Evolutionary conservation across 2,888 invertebrate genomes (phyloP), one percentile per base, ranked within the genome.

Genomic region (Lepidochrysops patricia): DNA sequence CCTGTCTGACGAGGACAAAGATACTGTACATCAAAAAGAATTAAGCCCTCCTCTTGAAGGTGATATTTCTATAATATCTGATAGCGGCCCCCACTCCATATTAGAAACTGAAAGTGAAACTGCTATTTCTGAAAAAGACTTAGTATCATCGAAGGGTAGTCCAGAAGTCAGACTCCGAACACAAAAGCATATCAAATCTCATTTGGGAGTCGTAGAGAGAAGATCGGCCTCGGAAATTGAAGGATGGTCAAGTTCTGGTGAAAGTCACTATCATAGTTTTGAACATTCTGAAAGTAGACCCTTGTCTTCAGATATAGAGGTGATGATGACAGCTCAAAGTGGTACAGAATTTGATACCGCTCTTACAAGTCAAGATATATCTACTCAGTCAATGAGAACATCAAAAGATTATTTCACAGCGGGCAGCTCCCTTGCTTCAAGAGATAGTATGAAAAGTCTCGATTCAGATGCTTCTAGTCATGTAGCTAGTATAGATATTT

Each of bases 381-480:
- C 95, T 4, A 91, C 92, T 1, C 91, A 91, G 57, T 94, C 94
- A 0, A 84, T 93, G 58, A 89, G 94, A 62, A 95, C 95, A 15
- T 96, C 96, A 0, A 94, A 94, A 66, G 97, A 97, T 70, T 97
- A 96, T 75, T 93, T 93, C 37, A 97, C 96, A 57, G 97, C 97
- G 0, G 93, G 93, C 0, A 95, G 95, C 71, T 95, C 96, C n/a
- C 85, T 97, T 63, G 96, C 96, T 74, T 96, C 97, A 0, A 93
- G 95, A 69, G 96, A 96, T 74, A 97, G 97, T 64, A 95, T 96
- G 94, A 96, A 94, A 75, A 97, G 97, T 62, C 87, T 97, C 49
- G 96, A 96, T 73, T 97, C 97, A 1, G 94, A 97, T 80, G 96
- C 95, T 66, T 97, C 97, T 0, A 96, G 96, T 15, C 95, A 97